Percentiles rank a stretch among this genome's conserved stretches.
phyloP scores from a whole-genome alignment of 2,113 vertebrate genomes.

The Corydoras sp. region DNA sequence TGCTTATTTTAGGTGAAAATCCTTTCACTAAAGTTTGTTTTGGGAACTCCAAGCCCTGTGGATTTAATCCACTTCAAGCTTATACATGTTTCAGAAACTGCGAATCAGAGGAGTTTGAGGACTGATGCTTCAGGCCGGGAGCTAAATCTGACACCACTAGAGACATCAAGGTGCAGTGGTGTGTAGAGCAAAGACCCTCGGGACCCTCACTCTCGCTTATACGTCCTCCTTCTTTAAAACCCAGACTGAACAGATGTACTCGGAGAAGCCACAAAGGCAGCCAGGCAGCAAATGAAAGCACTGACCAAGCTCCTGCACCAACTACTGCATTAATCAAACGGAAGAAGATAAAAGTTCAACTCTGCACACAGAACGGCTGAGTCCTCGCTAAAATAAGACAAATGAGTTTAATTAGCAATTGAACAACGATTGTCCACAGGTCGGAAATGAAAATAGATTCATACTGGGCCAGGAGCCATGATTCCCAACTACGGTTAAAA shows the following conservation, averaged over 20 bases:
- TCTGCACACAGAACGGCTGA: background rate
- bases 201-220: conserved; percentile 20
- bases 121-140: conserved; percentile 6
- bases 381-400: background rate
- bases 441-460: background rate
- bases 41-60: background rate
- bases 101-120: background rate
- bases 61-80: background rate
- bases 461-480: background rate
- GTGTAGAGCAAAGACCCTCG: conserved; percentile 31
- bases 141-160: conserved; percentile 29
- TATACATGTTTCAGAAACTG: background rate
- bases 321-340: conserved; percentile 19
- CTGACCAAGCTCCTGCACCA: conserved; percentile 19
- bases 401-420: conserved; percentile 17
- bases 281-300: conserved; percentile 44
- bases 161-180: conserved; percentile 30
- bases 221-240: conserved; percentile 7
- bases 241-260: conserved; percentile 20
- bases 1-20: too few relatives aligned
- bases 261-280: conserved; percentile 38
- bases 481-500: too few relatives aligned
- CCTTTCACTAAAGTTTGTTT: background rate
- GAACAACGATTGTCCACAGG: conserved; percentile 7
- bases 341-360: conserved; percentile 9